Conservation (phyloP, 2,113 vertebrate species). For the Scolopax mira region DNA sequence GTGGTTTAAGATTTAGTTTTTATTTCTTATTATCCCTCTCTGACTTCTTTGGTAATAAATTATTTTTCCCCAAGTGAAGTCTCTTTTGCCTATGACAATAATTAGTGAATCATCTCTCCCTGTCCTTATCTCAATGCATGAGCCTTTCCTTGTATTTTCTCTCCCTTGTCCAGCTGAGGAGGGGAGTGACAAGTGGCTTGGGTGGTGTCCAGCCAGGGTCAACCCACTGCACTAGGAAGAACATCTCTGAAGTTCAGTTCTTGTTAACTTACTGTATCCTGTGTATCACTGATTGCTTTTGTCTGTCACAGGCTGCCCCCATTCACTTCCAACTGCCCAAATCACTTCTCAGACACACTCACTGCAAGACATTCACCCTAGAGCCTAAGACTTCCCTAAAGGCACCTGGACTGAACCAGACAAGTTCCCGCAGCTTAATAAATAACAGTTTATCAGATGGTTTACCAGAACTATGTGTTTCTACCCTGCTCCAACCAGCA, state of each 20-base stretch:
- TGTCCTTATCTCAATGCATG: background rate
- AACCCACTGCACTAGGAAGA: background rate
- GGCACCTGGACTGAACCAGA: background rate
- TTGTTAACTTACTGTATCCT: background rate
- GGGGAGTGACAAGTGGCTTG: background rate
- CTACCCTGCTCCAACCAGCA: background rate
- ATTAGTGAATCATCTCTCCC: background rate
- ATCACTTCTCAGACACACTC: background rate
- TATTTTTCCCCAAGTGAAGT: background rate
- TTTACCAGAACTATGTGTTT: background rate
- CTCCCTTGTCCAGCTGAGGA: background rate
- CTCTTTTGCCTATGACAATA: background rate
- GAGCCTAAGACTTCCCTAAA: background rate
- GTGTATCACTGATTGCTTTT: background rate
- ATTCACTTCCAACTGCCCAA: background rate
- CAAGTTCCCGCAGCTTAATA: background rate
- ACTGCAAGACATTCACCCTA: background rate
- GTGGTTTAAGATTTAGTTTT: background rate
- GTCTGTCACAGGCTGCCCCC: background rate
- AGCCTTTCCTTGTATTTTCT: background rate
- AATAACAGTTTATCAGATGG: background rate
- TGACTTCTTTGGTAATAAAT: background rate
- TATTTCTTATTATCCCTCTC: background rate
- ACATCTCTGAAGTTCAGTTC: background rate
- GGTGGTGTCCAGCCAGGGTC: background rate